Percentiles rank a stretch among this genome's conserved stretches.
Evolutionary conservation across 2,888 invertebrate species (phyloP).

Genomic region (Phorcus lineatus): DNA sequence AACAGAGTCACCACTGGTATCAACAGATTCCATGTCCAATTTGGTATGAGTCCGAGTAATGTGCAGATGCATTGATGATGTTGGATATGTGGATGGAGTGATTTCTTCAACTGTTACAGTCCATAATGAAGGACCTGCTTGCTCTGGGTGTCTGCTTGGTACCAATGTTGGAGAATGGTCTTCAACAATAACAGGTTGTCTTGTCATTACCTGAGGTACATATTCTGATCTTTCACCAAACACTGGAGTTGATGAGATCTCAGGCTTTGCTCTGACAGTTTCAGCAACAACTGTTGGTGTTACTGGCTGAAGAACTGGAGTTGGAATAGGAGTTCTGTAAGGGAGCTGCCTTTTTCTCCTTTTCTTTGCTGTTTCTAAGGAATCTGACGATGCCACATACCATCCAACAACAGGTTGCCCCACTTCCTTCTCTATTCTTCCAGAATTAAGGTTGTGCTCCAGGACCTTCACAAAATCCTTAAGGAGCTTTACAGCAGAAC

Average conservation of each 20-base stretch:
- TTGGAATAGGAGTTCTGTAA: constrained; percentile 33
- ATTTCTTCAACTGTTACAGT: neutral
- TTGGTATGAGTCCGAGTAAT: neutral
- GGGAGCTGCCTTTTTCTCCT: constrained; percentile 27
- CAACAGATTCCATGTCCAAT: neutral
- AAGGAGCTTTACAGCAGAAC: constrained; percentile 37
- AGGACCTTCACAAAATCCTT: constrained; percentile 42
- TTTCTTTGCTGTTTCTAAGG: constrained; percentile 1
- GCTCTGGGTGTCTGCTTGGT: neutral
- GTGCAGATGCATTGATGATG: neutral
- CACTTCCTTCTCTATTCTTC: constrained; percentile 41
- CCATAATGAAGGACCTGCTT: neutral
- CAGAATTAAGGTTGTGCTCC: constrained; percentile 46
- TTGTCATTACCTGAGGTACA: neutral
- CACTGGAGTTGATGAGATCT: neutral
- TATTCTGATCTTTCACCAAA: neutral
- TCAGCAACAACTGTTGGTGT: constrained; percentile 30
- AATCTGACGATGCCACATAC: constrained; percentile 42
- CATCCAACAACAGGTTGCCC: constrained; percentile 40
- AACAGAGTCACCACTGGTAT: neutral
- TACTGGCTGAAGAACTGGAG: constrained; percentile 32
- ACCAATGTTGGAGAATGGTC: neutral
- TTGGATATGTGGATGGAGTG: neutral
- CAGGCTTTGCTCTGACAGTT: neutral
- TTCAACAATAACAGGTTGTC: neutral